Percentiles rank a stretch among this genome's conserved stretches.
Evolutionary conservation across 1,140 invertebrate genomes (phyloP).

Genomic region (Belonocnema kinseyi): DNA sequence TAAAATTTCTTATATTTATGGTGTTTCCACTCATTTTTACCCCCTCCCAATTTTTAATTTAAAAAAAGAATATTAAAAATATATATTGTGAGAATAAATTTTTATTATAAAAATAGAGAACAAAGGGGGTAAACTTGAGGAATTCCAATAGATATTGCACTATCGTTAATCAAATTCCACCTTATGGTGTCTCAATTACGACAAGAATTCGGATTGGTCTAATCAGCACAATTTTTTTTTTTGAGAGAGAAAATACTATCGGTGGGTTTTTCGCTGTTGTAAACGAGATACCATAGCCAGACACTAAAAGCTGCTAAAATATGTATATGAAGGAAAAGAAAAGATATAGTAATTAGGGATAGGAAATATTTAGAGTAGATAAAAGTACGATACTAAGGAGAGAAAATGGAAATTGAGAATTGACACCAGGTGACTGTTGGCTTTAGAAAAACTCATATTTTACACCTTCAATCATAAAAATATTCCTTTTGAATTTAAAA

Average conservation of each 20-base stretch:
- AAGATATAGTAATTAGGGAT: neutral
- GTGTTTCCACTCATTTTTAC: neutral
- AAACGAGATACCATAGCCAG: neutral
- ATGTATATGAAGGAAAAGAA: constrained; percentile 6
- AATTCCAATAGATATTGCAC: constrained; percentile 34
- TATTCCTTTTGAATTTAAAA: too few species aligned
- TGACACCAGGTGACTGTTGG: neutral
- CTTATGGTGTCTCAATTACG: neutral
- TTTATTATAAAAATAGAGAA: too few species aligned
- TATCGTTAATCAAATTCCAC: constrained; percentile 37
- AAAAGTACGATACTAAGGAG: neutral
- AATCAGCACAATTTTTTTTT: neutral
- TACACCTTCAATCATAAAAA: too few species aligned
- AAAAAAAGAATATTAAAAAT: too few species aligned
- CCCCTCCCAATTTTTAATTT: too few species aligned
- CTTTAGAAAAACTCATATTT: neutral
- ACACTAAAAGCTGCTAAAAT: neutral
- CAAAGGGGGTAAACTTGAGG: neutral
- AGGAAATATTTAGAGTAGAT: constrained; percentile 1
- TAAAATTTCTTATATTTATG: neutral
- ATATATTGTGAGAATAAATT: too few species aligned
- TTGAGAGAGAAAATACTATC: constrained; percentile 30
- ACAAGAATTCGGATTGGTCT: neutral
- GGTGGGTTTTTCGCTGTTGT: constrained; percentile 42
- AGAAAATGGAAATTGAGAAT: neutral